Evolutionary conservation across 2,888 invertebrate genomes (phyloP), one percentile per base, ranked within the genome.

Genomic region (Actias luna): DNA sequence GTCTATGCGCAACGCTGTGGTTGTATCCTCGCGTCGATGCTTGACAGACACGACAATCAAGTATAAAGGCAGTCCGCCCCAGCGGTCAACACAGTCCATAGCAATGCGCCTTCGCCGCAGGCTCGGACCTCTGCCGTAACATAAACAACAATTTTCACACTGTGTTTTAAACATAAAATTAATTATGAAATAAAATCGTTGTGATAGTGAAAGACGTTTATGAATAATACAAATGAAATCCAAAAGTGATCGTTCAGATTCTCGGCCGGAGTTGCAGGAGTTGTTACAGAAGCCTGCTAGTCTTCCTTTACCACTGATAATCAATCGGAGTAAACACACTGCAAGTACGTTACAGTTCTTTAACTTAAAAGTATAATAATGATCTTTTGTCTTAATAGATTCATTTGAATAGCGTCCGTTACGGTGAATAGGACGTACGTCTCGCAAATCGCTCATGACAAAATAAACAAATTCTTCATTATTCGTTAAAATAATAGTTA

Each of bases 231-330:
- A 73, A 35, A 91, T 91, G 91, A 89, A 87, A 72, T 69, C 85
- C 33, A 85, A 75, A 65, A 79, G 69, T 64, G 84, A 80, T 25
- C 80, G 81, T 29, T 52, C 69, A 36, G 78, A 74, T 63, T 73
- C 78, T 58, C 85, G 81, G 74, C 83, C 89, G 33, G 92, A 92
- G 80, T 79, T 92, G 69, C 85, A 92, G 75, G 92, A 89, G 70
- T 73, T 92, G 66, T 80, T 92, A 63, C 88, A 88, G 72, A 90
- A 88, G 69, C 85, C 88, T 27, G 75, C 73, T 72, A 78, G 79
- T 70, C 74, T 80, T 60, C 78, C 81, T 61, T 77, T 80, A 60
- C 78, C 81, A 62, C 77, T 84, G 55, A 65, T 83, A 33, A 71
- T 74, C 16, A 83, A 82, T 60, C 82, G 71, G 62, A 76, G 73